A percentile compares a stretch with the other conserved stretches of the same genome.
Conservation (phyloP, 1,140 invertebrate species). For the Drosophila watanabei region DNA sequence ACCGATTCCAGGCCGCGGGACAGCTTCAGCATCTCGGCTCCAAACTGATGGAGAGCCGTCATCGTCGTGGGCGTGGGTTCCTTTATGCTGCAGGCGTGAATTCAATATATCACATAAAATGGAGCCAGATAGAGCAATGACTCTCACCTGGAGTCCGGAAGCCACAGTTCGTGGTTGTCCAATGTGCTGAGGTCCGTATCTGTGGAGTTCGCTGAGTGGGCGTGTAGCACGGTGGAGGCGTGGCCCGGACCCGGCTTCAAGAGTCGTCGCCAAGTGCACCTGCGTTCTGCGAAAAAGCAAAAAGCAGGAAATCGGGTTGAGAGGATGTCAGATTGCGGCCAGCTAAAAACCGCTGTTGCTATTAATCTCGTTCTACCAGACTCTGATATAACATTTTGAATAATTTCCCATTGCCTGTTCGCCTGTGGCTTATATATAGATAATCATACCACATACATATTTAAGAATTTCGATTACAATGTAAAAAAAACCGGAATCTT, state of each 20-base stretch:
- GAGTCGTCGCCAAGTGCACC: conserved; percentile 88
- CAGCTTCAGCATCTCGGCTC: conserved; percentile 92
- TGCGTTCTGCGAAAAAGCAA: conserved; percentile 85
- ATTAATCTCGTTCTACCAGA: conserved; percentile 47
- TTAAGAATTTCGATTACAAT: too few relatives aligned
- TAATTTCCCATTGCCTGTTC: not conserved
- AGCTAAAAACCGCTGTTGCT: conserved; percentile 41
- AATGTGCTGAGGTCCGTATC: conserved; percentile 93
- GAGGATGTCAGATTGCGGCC: conserved; percentile 35
- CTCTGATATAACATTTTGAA: not conserved
- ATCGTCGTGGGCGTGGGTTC: conserved; percentile 92
- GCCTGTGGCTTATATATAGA: not conserved
- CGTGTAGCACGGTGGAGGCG: conserved; percentile 88
- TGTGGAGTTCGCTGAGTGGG: conserved; percentile 91
- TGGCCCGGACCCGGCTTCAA: conserved; percentile 86
- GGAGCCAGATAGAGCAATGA: not conserved
- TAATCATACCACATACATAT: not conserved
- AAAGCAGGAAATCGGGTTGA: conserved; percentile 41
- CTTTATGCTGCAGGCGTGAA: conserved; percentile 64
- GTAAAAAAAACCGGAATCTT: too few relatives aligned
- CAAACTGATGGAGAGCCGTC: conserved; percentile 93
- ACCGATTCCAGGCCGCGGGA: conserved; percentile 90
- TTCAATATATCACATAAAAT: conserved; percentile 11
- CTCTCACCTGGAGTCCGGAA: conserved; percentile 90
- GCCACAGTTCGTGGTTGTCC: conserved; percentile 92